Base-by-base conservation (phyloP, 2,888 invertebrate species). In the Polydrusus cervinus region DNA sequence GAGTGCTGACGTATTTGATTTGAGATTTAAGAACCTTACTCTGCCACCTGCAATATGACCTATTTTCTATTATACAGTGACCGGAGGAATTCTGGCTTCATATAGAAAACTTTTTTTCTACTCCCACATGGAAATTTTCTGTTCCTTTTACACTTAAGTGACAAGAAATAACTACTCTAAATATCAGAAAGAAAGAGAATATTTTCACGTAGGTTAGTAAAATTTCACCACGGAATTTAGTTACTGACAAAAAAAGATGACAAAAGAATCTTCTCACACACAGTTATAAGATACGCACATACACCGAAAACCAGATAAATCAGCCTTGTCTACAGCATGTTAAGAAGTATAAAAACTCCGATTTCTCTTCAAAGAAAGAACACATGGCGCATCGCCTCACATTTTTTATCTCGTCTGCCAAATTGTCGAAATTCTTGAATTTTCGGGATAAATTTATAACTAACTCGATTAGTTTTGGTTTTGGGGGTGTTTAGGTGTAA, bases 341-440 rank as follows among this genome's bases (percentile, higher is more conserved):
- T 57, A 66, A 38, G 57, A 45, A 43, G 73, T 57, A 67, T 73
- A 73, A 67, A 67, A 67, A 51, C 38, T 49, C 34, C 61, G 74
- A 74, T 74, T 74, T 68, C 74, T 73, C 53, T 69, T 57, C 61
- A 70, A 62, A 57, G 38, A 65, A 65, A 38, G 55, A 70, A 45
- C 74, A 74, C 70, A 74, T 74, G 74, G 69, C 66, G 70, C 70
- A 57, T 70, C 74, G 25, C 53, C 57, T 38, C 40, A 49, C 65
- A 74, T 74, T 45, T 74, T 34, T 34, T 74, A 40, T 55, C n/a
- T 34, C 60, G 45, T 47, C 53, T 16, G 49, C 68, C 74, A 69
- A 74, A 66, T 55, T 74, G 74, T 57, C 20, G 10, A 65, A 64
- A 65, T 74, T 70, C 51, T 38, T 60, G 49, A 38, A 47, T 51